Evolutionary conservation across 1,140 invertebrate species (phyloP).

Genomic region (Cryptotermes secundus): DNA sequence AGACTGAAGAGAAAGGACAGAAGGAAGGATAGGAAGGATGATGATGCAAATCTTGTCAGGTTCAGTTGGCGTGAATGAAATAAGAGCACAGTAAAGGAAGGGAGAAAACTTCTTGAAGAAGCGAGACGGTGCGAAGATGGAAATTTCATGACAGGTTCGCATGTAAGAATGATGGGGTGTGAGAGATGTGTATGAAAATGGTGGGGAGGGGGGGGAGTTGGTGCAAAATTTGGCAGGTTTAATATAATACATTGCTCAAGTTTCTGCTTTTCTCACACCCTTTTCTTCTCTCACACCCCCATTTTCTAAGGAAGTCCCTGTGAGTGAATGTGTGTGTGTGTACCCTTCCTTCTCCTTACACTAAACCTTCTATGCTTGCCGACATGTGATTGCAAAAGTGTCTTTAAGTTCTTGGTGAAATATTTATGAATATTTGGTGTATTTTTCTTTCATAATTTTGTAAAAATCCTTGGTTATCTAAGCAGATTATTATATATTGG

Average conservation of each 20-base stretch:
- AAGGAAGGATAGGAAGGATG: neutral
- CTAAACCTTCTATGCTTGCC: neutral
- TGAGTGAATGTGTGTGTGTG: neutral
- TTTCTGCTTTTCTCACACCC: neutral
- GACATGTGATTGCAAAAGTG: neutral
- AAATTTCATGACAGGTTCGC: slow-evolving; percentile 3
- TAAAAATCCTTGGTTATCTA: too few species aligned
- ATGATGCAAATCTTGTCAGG: slow-evolving; percentile 16
- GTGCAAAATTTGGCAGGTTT: slow-evolving; percentile 15
- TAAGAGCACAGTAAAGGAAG: neutral
- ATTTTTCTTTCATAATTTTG: too few species aligned
- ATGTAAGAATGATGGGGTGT: neutral
- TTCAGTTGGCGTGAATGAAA: slow-evolving; percentile 7
- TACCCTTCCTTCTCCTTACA: too few species aligned
- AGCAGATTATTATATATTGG: too few species aligned
- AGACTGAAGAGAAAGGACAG: neutral
- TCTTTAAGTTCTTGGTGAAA: neutral
- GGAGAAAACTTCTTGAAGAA: slow-evolving; percentile 19
- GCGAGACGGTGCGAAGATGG: neutral
- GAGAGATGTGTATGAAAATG: slow-evolving; percentile 13
- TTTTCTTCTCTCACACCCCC: slow-evolving; percentile 3
- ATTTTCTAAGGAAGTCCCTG: slow-evolving; percentile 8
- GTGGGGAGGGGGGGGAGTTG: neutral
- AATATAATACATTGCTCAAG: slow-evolving; percentile 20
- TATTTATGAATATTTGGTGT: neutral